These are phyloP conservation scores for Chaetura pelagica DNA, from an alignment of 2,113 vertebrate genomes.

Conservation along the genomic window DNA sequence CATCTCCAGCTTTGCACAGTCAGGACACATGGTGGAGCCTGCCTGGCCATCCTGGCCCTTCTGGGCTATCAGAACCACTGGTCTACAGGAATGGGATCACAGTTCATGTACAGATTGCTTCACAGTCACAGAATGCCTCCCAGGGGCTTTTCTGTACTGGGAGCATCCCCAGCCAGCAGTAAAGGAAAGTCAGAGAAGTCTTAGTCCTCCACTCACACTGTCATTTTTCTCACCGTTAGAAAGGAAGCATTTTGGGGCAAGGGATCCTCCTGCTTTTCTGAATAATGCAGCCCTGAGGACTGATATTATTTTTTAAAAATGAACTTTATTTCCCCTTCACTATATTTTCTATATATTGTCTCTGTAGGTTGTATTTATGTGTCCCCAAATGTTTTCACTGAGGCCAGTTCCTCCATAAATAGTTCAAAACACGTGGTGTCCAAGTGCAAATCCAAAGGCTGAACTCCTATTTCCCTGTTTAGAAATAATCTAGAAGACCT, in stretches of 20 bases:
- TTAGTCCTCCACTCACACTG: background rate
- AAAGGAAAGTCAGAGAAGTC: background rate
- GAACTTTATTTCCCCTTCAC: background rate
- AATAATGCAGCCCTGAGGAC: background rate
- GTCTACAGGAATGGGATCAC: fast-evolving
- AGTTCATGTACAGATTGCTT: background rate
- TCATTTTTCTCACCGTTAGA: background rate
- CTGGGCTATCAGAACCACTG: background rate
- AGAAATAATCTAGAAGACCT: background rate
- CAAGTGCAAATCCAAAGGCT: background rate
- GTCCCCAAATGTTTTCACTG: background rate
- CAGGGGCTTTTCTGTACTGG: background rate
- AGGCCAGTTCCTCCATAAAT: background rate
- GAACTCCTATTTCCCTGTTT: background rate
- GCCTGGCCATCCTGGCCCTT: background rate
- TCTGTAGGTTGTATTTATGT: background rate
- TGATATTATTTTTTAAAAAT: background rate
- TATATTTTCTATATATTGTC: background rate
- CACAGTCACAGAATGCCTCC: background rate
- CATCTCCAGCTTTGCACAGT: background rate
- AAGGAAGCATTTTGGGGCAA: background rate
- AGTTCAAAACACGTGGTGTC: background rate
- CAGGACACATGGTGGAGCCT: background rate
- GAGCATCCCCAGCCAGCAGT: background rate
- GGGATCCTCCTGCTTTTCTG: background rate